Evolutionary conservation across 2,888 invertebrate species (phyloP).

Genomic region (Leptinotarsa haldemani): DNA sequence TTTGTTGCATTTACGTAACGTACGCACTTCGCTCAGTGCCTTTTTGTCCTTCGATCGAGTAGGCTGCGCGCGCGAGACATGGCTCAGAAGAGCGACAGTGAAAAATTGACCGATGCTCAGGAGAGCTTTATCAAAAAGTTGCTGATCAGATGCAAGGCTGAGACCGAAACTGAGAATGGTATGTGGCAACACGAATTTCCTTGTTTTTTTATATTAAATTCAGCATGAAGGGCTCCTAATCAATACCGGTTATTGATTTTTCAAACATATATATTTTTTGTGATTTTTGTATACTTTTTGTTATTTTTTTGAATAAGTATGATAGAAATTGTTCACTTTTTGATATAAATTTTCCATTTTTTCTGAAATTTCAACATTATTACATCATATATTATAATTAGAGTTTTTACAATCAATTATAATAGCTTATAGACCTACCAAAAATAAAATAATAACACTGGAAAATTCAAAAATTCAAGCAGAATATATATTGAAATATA

Average conservation of each 20-base stretch:
- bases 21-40: slow-evolving; percentile 40
- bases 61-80: slow-evolving; percentile 36
- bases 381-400: too few species aligned
- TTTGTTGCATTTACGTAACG: slow-evolving; percentile 38
- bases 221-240: not conserved
- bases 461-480: too few species aligned
- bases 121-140: slow-evolving; percentile 60
- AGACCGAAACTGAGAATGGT: slow-evolving; percentile 54
- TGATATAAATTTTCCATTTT: too few species aligned
- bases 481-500: too few species aligned
- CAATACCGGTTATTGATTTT: not conserved
- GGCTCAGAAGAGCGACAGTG: slow-evolving; percentile 47
- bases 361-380: too few species aligned
- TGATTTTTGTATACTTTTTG: not conserved
- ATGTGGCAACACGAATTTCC: slow-evolving; percentile 34
- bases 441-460: too few species aligned
- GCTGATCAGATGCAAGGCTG: slow-evolving; percentile 57
- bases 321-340: too few species aligned
- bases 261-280: not conserved
- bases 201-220: not conserved
- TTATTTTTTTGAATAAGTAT: not conserved
- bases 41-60: slow-evolving; percentile 43
- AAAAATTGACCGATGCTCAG: slow-evolving; percentile 55
- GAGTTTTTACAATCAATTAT: too few species aligned
- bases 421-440: too few species aligned